Base-by-base conservation (phyloP, 2,797 vertebrate genomes). In the Sciurus vulgaris region DNA sequence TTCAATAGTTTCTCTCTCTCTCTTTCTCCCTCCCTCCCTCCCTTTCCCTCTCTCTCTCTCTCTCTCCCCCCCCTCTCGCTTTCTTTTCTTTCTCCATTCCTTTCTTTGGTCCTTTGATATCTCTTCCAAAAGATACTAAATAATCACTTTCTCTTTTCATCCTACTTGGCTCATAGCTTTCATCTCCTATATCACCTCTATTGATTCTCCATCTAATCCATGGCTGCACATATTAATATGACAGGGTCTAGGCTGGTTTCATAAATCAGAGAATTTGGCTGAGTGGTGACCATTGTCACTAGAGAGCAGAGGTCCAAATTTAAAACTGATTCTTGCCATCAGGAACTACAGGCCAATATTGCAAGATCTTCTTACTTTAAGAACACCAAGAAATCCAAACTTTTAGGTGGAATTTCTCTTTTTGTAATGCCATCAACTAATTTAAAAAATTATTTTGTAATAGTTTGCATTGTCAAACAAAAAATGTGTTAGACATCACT, bases 381-480 rank as follows among this genome's bases (percentile, higher is more conserved):
- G 51, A 89, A 51, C 70, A 92, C 22, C 5, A 74, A 67, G 51
- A 95, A 90, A 72, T 63, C 38, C 24, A 86, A 49, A 86, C 63
- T 92, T 96, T 87, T 44, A 30, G 49, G 4, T 35, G 18, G 30
- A 77, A 35, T 90, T 26, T 83, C 30, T n/a, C 30, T 33, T 20
- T 30, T 28, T 44, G 28, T 38, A 83, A 92, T 94, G 54, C 28
- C 90, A 41, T 49, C 18, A 91, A 93, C 74, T 81, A 78, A 65
- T 92, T 93, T 93, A 91, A 83, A 74, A 83, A 74, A 89, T 74
- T 95, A 92, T 92, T 97, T 96, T 97, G 56, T 61, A 91, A 18
- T 76, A 72, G 26, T 69, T 30, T 67, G 10, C 65, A 56, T 87
- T 56, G 69, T 65, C 83, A 95, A 94, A 84, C 56, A 49, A 76